phyloP scores from a whole-genome alignment of 1,140 invertebrate genomes.

The Agraylea sexmaculata region DNA sequence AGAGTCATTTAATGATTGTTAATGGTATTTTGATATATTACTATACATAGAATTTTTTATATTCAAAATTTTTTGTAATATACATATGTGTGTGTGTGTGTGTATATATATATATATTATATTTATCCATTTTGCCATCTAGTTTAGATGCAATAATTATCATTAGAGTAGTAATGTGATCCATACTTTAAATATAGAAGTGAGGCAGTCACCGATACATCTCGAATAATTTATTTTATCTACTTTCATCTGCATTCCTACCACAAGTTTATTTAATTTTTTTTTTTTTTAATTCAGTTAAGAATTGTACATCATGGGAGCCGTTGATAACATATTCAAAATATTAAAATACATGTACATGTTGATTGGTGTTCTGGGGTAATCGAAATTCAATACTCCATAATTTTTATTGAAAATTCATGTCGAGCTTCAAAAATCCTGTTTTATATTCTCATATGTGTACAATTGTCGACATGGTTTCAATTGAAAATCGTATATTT shows the following conservation, averaged over 20 bases:
- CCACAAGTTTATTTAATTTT: too few relatives aligned
- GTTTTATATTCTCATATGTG: slow-evolving; percentile 2
- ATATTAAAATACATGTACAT: slow-evolving; percentile 18
- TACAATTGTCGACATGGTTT: slow-evolving; percentile 1
- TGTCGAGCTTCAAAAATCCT: too few relatives aligned
- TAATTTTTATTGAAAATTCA: slow-evolving; percentile 2
- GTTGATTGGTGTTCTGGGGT: slow-evolving; percentile 17
- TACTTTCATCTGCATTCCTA: too few relatives aligned
- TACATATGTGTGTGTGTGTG: slow-evolving; percentile 6
- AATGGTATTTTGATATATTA: not conserved
- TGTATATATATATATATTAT: slow-evolving; percentile 8
- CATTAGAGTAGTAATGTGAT: too few relatives aligned
- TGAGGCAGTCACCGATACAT: too few relatives aligned
- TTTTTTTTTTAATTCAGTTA: slow-evolving; percentile 14
- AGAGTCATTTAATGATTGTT: not conserved
- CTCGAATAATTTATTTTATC: too few relatives aligned
- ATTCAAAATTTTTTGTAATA: slow-evolving; percentile 1
- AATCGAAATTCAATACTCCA: slow-evolving; percentile 2
- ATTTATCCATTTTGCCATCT: slow-evolving; percentile 8
- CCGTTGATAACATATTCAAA: slow-evolving; percentile 21
- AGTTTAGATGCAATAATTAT: slow-evolving; percentile 11
- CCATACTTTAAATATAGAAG: too few relatives aligned
- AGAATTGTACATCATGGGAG: slow-evolving; percentile 15
- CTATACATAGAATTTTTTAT: slow-evolving; percentile 10
- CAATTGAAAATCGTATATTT: slow-evolving; percentile 12